Percentiles rank a stretch among this genome's conserved stretches.
phyloP scores from a whole-genome alignment of 2,888 invertebrate genomes.

The Tipula vernalis region DNA sequence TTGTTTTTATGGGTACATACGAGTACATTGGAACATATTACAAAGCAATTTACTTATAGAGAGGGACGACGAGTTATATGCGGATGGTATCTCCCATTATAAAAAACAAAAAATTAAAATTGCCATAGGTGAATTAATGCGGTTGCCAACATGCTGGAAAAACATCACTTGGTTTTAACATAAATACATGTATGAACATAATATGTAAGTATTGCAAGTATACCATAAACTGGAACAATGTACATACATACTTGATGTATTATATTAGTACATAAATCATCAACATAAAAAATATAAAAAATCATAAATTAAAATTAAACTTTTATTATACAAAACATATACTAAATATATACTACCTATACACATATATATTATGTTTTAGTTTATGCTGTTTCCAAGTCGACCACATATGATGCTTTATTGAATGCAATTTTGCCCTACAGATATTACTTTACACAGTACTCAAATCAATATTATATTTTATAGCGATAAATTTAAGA shows the following conservation, averaged over 20 bases:
- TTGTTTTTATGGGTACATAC: neutral
- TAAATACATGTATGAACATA: neutral
- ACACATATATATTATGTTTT: neutral
- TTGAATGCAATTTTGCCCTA: neutral
- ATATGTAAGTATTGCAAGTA: neutral
- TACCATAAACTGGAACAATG: neutral
- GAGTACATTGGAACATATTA: neutral
- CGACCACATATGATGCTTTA: neutral
- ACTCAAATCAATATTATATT: neutral
- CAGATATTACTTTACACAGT: neutral
- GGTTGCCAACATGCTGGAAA: neutral
- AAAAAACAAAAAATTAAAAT: neutral
- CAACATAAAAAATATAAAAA: neutral
- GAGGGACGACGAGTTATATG: neutral
- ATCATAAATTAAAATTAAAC: neutral
- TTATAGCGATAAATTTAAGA: neutral
- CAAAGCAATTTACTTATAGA: neutral
- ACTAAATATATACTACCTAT: neutral
- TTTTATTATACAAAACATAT: neutral
- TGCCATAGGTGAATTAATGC: constrained; percentile 4
- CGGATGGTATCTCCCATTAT: neutral
- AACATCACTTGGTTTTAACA: neutral
- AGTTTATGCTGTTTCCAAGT: neutral
- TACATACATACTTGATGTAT: neutral
- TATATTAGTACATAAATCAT: neutral